Evolutionary conservation across 2,797 vertebrate genomes (phyloP).

Genomic region (Rhynchotus rufescens): DNA sequence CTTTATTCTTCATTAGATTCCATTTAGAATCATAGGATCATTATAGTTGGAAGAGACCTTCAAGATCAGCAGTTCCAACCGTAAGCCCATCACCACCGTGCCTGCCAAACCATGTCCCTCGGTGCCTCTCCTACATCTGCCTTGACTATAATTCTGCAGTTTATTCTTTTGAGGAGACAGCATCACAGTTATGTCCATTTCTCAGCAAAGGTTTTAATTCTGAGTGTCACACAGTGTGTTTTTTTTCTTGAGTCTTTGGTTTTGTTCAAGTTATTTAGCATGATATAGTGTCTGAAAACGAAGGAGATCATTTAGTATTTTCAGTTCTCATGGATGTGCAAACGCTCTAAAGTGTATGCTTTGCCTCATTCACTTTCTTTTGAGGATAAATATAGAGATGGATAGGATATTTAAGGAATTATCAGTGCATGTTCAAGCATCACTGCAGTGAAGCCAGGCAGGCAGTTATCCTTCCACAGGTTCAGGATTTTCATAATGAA

Average conservation of each 20-base stretch:
- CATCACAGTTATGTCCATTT: background rate
- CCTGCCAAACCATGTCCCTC: too few relatives aligned
- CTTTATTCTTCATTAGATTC: slow-evolving; percentile 20
- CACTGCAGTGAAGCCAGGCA: background rate
- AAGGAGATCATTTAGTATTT: background rate
- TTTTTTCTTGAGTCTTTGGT: background rate
- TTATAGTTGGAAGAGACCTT: too few relatives aligned
- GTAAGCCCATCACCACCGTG: too few relatives aligned
- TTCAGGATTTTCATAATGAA: background rate
- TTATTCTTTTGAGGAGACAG: background rate
- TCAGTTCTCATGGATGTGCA: background rate
- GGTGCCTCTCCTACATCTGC: too few relatives aligned
- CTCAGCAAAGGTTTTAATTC: background rate
- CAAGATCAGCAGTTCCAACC: too few relatives aligned
- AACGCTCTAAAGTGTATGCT: background rate
- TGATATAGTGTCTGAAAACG: background rate
- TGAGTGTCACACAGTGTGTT: background rate
- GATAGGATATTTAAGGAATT: background rate
- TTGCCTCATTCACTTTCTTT: background rate
- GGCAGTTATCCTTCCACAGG: background rate
- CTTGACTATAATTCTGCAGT: background rate
- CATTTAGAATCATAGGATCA: background rate
- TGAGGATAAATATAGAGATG: background rate
- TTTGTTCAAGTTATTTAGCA: background rate
- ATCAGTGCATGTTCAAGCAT: slow-evolving; percentile 11